Evolutionary conservation across 2,888 invertebrate species (phyloP), one percentile per base, ranked within the genome.

Genomic region (Dyspetes luteomarginatus): DNA sequence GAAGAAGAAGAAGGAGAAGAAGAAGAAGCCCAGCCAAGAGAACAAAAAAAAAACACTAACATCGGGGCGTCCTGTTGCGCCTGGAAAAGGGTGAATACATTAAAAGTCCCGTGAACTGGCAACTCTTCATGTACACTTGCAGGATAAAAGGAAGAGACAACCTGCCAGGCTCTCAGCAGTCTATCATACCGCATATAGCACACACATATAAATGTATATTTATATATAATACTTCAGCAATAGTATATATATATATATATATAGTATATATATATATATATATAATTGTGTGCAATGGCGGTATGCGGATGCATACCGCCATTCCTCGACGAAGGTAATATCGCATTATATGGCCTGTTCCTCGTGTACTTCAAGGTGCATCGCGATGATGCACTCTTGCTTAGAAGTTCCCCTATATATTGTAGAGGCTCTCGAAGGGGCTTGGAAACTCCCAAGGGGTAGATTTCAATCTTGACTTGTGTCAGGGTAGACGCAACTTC

Each of bases 41-140:
- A 58, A n/a, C n/a, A n/a, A n/a, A n/a, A n/a, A n/a, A 28, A 64
- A 60, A 68, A 60, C 67, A 55, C 45, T 48, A 60, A 72, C 71
- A 62, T 55, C 72, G 71, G 62, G 64, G 50, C 73, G 73, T 64
- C 62, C 48, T 24, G 28, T 64, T 26, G 43, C 48, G 77, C 55
- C 48, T 64, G 58, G 17, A 2, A 77, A 81, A 77, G 81, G 81
- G 77, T 81, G 81, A 81, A 81, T 81, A 81, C 52, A 81, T 81
- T 81, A 65, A 30, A 36, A 64, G 30, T 64, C 62, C 36, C 73
- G 77, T 67, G 68, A 73, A 73, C 64, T 56, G 1, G 36, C 1
- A 5, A 9, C 36, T 45, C 12, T 45, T 48, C 17, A 0, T 48
- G 17, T 22, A 36, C 75, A 68, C 56, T 50, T n/a, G 22, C n/a